Evolutionary conservation across 2,113 vertebrate genomes (phyloP).

Genomic region (Osmerus eperlanus): DNA sequence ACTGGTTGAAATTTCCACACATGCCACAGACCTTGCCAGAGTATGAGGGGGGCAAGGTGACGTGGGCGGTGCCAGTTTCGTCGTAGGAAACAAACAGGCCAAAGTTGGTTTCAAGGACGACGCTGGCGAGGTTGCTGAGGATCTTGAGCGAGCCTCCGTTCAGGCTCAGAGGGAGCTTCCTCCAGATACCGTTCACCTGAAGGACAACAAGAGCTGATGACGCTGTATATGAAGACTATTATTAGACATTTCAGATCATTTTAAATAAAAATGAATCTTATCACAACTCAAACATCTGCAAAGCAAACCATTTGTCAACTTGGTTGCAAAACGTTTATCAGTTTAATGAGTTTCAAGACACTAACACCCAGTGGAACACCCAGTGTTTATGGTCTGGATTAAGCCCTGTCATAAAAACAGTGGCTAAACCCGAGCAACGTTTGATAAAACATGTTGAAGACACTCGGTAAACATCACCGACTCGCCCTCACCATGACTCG

Average conservation of each 20-base stretch:
- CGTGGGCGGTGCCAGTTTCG: slow-evolving; percentile 64
- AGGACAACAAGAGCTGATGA: not conserved
- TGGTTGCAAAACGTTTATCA: too few species aligned
- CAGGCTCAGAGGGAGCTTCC: slow-evolving; percentile 69
- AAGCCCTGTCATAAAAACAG: too few species aligned
- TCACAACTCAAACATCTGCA: too few species aligned
- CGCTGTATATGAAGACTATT: too few species aligned
- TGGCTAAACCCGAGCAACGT: too few species aligned
- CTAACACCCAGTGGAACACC: too few species aligned
- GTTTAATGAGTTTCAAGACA: too few species aligned
- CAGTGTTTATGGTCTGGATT: too few species aligned
- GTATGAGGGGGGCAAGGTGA: slow-evolving; percentile 70
- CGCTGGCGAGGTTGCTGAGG: slow-evolving; percentile 55
- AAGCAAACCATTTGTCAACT: too few species aligned
- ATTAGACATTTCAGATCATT: not conserved
- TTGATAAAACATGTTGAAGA: too few species aligned
- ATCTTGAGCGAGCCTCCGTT: slow-evolving; percentile 56
- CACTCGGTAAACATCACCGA: not conserved
- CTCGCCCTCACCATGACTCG: slow-evolving; percentile 73
- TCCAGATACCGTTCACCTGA: slow-evolving; percentile 77
- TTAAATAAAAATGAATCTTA: too few species aligned
- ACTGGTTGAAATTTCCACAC: slow-evolving; percentile 81
- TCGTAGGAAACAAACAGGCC: slow-evolving; percentile 71
- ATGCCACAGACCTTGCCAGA: slow-evolving; percentile 76
- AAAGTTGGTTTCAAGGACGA: slow-evolving; percentile 70